phyloP scores from a whole-genome alignment of 1,140 invertebrate genomes.

The Brachionus paranguensis region DNA sequence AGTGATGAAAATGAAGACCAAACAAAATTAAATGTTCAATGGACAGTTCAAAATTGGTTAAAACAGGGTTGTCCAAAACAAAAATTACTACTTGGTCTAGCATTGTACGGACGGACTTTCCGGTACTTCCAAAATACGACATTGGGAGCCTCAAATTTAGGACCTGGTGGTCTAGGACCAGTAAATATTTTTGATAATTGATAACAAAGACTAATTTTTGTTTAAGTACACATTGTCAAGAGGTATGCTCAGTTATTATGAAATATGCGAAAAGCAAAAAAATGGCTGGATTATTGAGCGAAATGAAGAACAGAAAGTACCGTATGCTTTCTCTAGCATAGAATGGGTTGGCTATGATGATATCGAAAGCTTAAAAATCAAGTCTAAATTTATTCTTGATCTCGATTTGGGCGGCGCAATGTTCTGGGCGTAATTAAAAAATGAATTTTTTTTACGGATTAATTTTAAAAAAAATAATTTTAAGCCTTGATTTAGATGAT shows the following conservation, averaged over 20 bases:
- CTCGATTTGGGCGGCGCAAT: constrained; percentile 79
- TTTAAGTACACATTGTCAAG: constrained; percentile 72
- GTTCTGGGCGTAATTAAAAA: constrained; percentile 69
- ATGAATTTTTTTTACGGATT: not conserved
- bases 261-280: constrained; percentile 47
- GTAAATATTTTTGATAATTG: not conserved
- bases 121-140: constrained; percentile 60
- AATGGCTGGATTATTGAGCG: constrained; percentile 40
- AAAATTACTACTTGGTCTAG: constrained; percentile 74
- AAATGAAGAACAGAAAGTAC: constrained; percentile 5
- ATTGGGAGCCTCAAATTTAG: constrained; percentile 71
- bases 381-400: constrained; percentile 78
- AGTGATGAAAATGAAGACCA: constrained; percentile 42
- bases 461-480: constrained; percentile 74
- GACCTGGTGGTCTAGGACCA: constrained; percentile 68
- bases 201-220: not conserved
- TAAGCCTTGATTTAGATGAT: constrained; percentile 64
- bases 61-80: constrained; percentile 66
- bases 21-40: constrained; percentile 44
- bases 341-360: constrained; percentile 41
- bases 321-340: constrained; percentile 25
- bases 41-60: constrained; percentile 62
- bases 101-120: constrained; percentile 66
- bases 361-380: constrained; percentile 42
- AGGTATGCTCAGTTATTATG: constrained; percentile 87